A percentile compares a stretch with the other conserved stretches of the same genome.
Conservation (phyloP, 2,888 invertebrate genomes). For the Epirrhoe alternata region DNA sequence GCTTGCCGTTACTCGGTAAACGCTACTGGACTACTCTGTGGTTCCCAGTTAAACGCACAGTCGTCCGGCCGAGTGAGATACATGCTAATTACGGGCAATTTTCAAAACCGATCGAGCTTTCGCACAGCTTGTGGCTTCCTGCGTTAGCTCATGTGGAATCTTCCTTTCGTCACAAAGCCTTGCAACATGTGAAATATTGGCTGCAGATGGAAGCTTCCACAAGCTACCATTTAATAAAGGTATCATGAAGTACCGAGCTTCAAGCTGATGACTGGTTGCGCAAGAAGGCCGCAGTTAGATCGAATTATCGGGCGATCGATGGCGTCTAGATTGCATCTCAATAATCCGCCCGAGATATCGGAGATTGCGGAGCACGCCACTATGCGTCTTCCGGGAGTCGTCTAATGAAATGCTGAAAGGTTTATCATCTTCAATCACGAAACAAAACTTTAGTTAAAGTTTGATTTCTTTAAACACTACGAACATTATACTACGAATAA, state of each 20-base stretch:
- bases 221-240: constrained; percentile 82
- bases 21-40: constrained; percentile 84
- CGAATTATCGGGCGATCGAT: constrained; percentile 80
- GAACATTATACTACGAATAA: background rate
- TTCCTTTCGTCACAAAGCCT: constrained; percentile 42
- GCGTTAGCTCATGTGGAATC: constrained; percentile 56
- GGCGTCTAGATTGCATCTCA: constrained; percentile 83
- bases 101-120: constrained; percentile 84
- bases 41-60: constrained; percentile 79
- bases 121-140: constrained; percentile 77
- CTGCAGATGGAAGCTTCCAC: constrained; percentile 36
- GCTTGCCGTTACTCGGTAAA: constrained; percentile 81
- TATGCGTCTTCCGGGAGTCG: constrained; percentile 69
- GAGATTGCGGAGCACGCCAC: constrained; percentile 71
- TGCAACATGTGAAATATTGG: constrained; percentile 38
- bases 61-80: constrained; percentile 78
- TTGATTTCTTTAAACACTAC: background rate
- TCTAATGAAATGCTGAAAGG: constrained; percentile 56
- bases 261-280: constrained; percentile 78
- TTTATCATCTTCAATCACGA: constrained; percentile 31
- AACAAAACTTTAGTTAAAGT: constrained; percentile 5
- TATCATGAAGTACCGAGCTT: constrained; percentile 72
- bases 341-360: constrained; percentile 77
- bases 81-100: constrained; percentile 84
- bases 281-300: constrained; percentile 76